Base-by-base conservation (phyloP, 23 tunicate genomes). In the Styela clava region DNA sequence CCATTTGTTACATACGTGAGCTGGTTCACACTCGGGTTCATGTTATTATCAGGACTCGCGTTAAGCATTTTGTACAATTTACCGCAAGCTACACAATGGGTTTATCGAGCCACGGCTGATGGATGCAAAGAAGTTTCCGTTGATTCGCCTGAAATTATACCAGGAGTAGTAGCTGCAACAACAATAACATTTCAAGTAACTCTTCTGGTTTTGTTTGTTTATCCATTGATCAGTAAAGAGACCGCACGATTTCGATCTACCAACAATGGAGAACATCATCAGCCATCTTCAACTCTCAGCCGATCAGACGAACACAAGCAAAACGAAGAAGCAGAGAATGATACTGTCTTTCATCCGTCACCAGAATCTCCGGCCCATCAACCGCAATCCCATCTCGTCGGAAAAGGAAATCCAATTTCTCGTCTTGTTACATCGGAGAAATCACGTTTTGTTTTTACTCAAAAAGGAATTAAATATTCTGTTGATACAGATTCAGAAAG, bases 121-220 rank as follows among this genome's bases (percentile, higher is more conserved):
- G 97, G 97, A 18, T 91, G 97, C 69, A 83, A 71, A 25, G 90
- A 85, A 26, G 85, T 68, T 16, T 74, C 84, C 20, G 74, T 81
- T 27, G 69, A 64, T 35, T 89, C 88, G 37, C 20, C 79, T 2
- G 90, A 91, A 33, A 33, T 86, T 62, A 27, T 86, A 5, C 87
- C 87, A 1, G 36, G 73, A 2, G 24, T 86, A 27, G 28, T 77
- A 20, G 33, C 78, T 2, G 61, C 64, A 12, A 24, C 78, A 0
- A 73, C 78, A 21, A 36, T 78, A 0, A 2, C 81, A 23, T 78
- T 79, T 3, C 95, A 89, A 56, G 34, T 81, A 27, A 24, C 72
- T 56, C 78, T 89, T 32, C 32, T 89, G 33, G 79, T 79, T 3
- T 63, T 89, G 77, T 76, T 89, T 68, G 24, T 89, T 1, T 89